These are phyloP conservation scores for Pomacea maculata DNA, from an alignment of 1,140 invertebrate genomes.

Conservation along the genomic window DNA sequence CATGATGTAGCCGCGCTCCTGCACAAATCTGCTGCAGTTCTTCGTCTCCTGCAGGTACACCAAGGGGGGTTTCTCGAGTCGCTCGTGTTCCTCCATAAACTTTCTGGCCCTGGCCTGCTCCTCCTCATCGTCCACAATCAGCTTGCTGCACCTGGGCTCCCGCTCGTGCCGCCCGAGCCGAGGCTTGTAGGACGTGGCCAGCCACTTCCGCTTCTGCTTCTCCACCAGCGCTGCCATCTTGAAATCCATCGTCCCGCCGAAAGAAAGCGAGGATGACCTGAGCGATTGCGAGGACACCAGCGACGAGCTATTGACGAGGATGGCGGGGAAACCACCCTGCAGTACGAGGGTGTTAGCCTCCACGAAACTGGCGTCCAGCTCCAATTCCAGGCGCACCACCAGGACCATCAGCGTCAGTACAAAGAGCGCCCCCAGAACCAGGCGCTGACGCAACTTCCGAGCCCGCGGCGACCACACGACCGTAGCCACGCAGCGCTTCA, in stretches of 20 bases:
- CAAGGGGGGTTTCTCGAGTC: constrained; percentile 1
- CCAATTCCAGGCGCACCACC: constrained; percentile 9
- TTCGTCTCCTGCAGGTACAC: constrained; percentile 16
- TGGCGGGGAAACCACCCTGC: constrained; percentile 1
- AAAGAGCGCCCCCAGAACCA: neutral
- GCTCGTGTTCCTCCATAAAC: constrained; percentile 5
- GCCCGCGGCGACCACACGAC: neutral
- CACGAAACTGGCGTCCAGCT: neutral
- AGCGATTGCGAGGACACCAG: neutral
- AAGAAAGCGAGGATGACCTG: neutral
- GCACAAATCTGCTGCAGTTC: constrained; percentile 38
- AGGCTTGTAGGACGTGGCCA: neutral
- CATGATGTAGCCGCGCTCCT: constrained; percentile 35
- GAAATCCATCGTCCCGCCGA: no score
- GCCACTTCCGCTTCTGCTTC: constrained; percentile 6
- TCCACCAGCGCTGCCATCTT: constrained; percentile 8
- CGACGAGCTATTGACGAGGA: neutral
- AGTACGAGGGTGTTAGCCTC: constrained; percentile 15
- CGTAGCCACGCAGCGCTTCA: neutral
- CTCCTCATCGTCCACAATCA: neutral
- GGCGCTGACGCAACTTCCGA: neutral
- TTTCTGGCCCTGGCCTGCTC: neutral
- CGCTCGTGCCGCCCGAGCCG: neutral
- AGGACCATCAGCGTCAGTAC: constrained; percentile 12
- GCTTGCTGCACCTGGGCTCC: neutral